Evolutionary conservation across 2,113 vertebrate species (phyloP).

Genomic region (Cryptotis parvus): DNA sequence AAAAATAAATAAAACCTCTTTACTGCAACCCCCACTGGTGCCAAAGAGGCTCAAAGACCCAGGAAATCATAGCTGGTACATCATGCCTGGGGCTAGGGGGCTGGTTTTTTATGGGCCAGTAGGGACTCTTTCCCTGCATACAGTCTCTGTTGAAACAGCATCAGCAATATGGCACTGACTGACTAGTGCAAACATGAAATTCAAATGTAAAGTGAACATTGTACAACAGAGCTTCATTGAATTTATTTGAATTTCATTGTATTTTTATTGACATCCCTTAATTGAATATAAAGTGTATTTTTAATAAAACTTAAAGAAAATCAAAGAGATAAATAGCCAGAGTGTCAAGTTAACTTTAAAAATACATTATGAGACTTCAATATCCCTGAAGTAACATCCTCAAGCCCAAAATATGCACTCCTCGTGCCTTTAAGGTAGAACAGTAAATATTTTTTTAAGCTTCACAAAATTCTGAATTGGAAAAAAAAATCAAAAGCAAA

Average conservation of each 20-base stretch:
- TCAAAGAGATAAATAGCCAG: neutral
- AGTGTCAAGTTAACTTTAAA: conserved; percentile 34
- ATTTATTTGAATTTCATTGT: neutral
- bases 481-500: conserved; percentile 32
- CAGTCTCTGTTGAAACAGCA: neutral
- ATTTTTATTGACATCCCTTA: neutral
- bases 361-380: neutral
- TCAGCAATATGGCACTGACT: neutral
- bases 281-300: neutral
- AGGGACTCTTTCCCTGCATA: no score
- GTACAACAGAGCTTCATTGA: neutral
- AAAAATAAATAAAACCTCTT: neutral
- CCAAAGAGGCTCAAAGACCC: neutral
- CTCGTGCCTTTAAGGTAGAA: neutral
- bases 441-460: conserved; percentile 9
- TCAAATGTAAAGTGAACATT: neutral
- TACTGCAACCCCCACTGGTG: neutral
- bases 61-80: neutral
- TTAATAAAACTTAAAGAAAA: conserved; percentile 1
- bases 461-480: conserved; percentile 24
- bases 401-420: neutral
- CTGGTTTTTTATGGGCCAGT: neutral
- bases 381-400: neutral
- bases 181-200: neutral
- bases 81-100: neutral